Conservation (phyloP, 2,797 vertebrate species). For the Acipenser transmontanus region DNA sequence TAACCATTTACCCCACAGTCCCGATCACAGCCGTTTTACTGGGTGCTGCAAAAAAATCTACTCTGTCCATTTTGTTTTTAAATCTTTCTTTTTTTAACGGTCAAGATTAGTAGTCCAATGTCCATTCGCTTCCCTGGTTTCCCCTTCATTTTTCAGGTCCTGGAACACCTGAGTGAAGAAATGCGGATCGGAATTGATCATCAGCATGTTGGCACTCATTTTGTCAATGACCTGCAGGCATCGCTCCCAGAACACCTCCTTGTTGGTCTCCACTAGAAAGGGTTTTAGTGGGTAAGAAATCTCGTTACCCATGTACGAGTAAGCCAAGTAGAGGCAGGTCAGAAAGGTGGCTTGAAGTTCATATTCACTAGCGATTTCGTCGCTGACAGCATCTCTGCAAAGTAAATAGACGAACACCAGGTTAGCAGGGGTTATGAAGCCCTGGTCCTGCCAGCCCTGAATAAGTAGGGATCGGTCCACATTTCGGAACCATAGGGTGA, state of each 20-base stretch:
- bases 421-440: constrained; percentile 93
- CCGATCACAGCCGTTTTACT: constrained; percentile 27
- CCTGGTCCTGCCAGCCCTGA: constrained; percentile 97
- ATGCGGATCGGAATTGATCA: constrained; percentile 90
- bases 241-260: constrained; percentile 90
- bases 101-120: constrained; percentile 78
- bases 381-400: constrained; percentile 77
- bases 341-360: constrained; percentile 90
- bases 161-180: constrained; percentile 97
- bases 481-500: constrained; percentile 89
- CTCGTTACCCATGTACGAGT: constrained; percentile 97
- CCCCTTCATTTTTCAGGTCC: constrained; percentile 89
- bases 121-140: constrained; percentile 46
- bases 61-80: constrained; percentile 3
- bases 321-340: constrained; percentile 92
- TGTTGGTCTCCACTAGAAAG: constrained; percentile 84
- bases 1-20: constrained; percentile 27
- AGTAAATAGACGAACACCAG: constrained; percentile 95
- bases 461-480: constrained; percentile 90
- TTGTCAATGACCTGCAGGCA: constrained; percentile 83
- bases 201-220: constrained; percentile 91
- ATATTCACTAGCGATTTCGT: constrained; percentile 65
- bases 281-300: constrained; percentile 97
- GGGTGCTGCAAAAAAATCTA: constrained; percentile 19
- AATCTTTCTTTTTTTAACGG: constrained; percentile 55